Conservation (phyloP, 2,888 invertebrate genomes). For the Cybosia mesomella region DNA sequence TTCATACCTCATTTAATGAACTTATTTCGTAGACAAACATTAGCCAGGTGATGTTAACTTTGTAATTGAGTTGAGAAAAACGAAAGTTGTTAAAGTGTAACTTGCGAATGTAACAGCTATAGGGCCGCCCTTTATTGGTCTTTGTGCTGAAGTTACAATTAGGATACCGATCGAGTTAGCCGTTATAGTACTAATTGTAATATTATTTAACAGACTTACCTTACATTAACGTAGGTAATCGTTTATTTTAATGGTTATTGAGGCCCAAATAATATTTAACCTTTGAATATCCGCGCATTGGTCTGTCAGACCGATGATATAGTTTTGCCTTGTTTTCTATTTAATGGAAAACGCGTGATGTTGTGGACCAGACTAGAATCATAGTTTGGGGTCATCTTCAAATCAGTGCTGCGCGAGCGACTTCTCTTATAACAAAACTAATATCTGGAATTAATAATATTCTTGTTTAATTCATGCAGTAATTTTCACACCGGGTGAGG, state of each 20-base stretch:
- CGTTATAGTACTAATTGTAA: slow-evolving; percentile 32
- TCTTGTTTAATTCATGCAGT: no score
- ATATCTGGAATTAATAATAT: no score
- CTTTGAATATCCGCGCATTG: neutral
- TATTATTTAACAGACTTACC: neutral
- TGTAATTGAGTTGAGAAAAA: slow-evolving; percentile 63
- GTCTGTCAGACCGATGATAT: neutral
- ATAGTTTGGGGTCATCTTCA: no score
- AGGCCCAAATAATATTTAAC: neutral
- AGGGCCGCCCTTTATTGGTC: slow-evolving; percentile 42
- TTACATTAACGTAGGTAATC: neutral
- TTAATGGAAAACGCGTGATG: no score
- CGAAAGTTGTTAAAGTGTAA: slow-evolving; percentile 50
- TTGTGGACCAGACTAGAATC: no score
- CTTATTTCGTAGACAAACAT: slow-evolving; percentile 26
- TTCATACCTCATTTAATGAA: slow-evolving; percentile 5
- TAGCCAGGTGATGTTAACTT: slow-evolving; percentile 53
- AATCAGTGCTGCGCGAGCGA: no score
- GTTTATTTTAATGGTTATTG: slow-evolving; percentile 1
- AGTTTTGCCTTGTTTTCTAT: neutral
- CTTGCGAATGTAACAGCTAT: slow-evolving; percentile 54
- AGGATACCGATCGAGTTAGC: slow-evolving; percentile 38
- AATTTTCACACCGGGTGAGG: no score
- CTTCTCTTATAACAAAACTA: no score
- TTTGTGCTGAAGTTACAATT: slow-evolving; percentile 30